A percentile compares a stretch with the other conserved stretches of the same genome.
Evolutionary conservation across 2,113 vertebrate species (phyloP).

Genomic region (Amblyornis subalaris): DNA sequence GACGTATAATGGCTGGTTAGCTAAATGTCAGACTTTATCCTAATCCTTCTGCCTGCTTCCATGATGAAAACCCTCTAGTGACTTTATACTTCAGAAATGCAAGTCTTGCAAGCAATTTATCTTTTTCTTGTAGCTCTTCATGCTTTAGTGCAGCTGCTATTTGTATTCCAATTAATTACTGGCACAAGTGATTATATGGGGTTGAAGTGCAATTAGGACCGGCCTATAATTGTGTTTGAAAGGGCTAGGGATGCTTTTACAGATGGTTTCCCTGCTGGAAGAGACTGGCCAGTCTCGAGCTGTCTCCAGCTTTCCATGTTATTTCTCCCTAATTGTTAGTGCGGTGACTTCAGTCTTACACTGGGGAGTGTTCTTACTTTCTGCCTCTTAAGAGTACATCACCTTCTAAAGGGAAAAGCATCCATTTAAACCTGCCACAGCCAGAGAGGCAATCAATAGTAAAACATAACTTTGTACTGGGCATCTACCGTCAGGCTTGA

Average conservation of each 20-base stretch:
- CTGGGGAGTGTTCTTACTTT: not conserved
- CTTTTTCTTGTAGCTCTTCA: not conserved
- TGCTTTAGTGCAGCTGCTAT: not conserved
- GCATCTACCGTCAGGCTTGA: not conserved
- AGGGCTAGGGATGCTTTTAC: not conserved
- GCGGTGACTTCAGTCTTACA: not conserved
- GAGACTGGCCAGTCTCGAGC: not conserved
- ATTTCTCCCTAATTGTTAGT: not conserved
- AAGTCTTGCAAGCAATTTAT: not conserved
- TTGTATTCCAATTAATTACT: slow-evolving; percentile 18
- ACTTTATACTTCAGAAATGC: not conserved
- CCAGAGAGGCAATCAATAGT: not conserved
- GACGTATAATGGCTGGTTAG: not conserved
- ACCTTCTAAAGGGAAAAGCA: not conserved
- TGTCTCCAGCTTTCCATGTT: not conserved
- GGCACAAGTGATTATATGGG: not conserved
- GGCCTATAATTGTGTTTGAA: not conserved
- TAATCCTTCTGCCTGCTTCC: not conserved
- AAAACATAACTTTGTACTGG: not conserved
- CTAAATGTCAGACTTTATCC: not conserved
- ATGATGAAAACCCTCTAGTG: not conserved
- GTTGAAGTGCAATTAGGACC: not conserved
- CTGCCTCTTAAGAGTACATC: not conserved
- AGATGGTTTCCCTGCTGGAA: not conserved
- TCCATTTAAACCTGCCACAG: not conserved